Base-by-base conservation (phyloP, 2,888 invertebrate genomes). In the Drosophila anceps region DNA sequence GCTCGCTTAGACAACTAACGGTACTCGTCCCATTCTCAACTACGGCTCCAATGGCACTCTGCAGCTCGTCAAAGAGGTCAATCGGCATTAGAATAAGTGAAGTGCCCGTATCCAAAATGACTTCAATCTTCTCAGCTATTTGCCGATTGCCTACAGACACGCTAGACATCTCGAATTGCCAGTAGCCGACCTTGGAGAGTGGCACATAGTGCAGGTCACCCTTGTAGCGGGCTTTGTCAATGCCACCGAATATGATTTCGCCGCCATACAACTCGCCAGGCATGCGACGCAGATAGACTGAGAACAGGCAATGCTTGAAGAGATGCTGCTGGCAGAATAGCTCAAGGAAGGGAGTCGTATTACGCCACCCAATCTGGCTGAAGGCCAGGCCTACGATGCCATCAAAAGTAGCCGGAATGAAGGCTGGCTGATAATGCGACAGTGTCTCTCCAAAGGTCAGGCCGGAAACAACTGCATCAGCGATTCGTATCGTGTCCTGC, bases 401-500 rank as follows among this genome's bases (percentile, higher is more conserved):
- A 59, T 86, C 88, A 12, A 85, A 85, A 0, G 7, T 53, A 1
- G 70, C 65, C 0, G 9, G 5, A 3, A n/a, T 18, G 12, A 88
- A 88, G 5, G 55, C 61, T 7, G 29, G 18, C 31, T 80, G 77
- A 37, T 73, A 50, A 20, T 76, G 75, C 7, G 27, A 31, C 24
- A 77, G 10, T 0, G 53, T 70, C 58, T 84, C 88, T 0, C 84
- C 84, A 51, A 84, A 84, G 8, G 58, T 73, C 2, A 84, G 12
- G 0, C 18, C 61, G 2, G 54, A 13, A n/a, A 87, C 15, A n/a
- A 57, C 8, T 2, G 31, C 44, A 8, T 72, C 73, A 9, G 46
- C 76, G 7, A 84, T 5, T 10, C 46, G 59, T 0, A 84, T 9
- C 64, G 94, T 94, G 93, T 99, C 99, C 24, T 96, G 95, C 69